A percentile compares a stretch with the other conserved stretches of the same genome.
These are phyloP conservation scores for Mustela nigripes DNA, from an alignment of 2,113 vertebrate species.

Conservation along the genomic window DNA sequence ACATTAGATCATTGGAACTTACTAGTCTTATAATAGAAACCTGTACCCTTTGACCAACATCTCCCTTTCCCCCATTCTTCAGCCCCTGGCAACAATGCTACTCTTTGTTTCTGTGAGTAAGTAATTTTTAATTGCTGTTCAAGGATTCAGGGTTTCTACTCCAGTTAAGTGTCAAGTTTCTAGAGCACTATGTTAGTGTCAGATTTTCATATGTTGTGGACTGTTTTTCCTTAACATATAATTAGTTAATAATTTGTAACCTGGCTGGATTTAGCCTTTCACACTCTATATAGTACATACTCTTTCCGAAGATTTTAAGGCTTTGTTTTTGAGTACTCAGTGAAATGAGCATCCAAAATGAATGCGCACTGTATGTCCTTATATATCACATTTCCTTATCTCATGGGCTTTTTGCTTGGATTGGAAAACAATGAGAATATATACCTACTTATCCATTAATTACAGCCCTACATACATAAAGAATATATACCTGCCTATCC, in stretches of 20 bases:
- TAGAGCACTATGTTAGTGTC: neutral
- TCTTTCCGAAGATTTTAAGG: neutral
- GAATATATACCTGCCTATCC: neutral
- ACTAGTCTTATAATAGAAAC: neutral
- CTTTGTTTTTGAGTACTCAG: neutral
- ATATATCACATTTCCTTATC: neutral
- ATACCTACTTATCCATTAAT: neutral
- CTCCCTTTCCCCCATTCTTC: neutral
- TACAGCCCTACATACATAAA: neutral
- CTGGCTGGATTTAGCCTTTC: slow-evolving; percentile 28
- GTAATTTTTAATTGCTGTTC: neutral
- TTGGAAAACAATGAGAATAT: neutral
- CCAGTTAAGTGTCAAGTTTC: neutral
- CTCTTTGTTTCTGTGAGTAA: neutral
- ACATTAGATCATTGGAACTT: neutral
- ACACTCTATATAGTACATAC: neutral
- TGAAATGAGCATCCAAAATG: neutral
- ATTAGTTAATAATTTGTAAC: neutral
- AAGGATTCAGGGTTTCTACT: neutral
- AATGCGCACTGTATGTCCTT: neutral
- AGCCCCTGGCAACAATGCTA: neutral
- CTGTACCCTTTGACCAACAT: neutral
- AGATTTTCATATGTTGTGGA: neutral
- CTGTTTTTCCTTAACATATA: neutral
- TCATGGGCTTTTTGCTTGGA: neutral